These are phyloP conservation scores for Gopherus flavomarginatus DNA, from an alignment of 2,113 vertebrate species.

Conservation along the genomic window DNA sequence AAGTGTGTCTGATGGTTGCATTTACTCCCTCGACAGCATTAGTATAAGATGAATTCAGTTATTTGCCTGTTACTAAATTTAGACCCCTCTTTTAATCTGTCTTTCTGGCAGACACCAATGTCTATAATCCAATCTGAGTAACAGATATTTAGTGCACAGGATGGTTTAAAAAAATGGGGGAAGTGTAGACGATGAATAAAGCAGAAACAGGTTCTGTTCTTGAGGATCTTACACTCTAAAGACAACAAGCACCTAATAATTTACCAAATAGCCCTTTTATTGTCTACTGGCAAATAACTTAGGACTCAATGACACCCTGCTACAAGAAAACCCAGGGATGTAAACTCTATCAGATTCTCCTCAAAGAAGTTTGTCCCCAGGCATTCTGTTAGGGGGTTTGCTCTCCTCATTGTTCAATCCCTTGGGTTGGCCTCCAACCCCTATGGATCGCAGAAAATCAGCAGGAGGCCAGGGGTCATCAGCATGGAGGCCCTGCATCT, in stretches of 20 bases:
- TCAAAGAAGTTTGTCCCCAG: not conserved
- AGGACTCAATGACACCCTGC: not conserved
- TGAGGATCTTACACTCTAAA: not conserved
- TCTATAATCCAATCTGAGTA: not conserved
- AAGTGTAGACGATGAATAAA: not conserved
- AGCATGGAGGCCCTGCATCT: not conserved
- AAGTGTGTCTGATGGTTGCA: not conserved
- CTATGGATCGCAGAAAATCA: not conserved
- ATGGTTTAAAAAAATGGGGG: not conserved
- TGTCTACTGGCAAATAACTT: not conserved
- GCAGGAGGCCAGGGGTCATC: not conserved
- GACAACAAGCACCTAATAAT: not conserved
- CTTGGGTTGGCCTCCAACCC: too few relatives aligned
- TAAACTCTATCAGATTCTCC: too few relatives aligned
- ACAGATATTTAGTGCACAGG: rapidly evolving
- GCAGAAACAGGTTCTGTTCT: not conserved
- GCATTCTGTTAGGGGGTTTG: not conserved
- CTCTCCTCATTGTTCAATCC: not conserved
- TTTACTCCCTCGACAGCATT: not conserved
- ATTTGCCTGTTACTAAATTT: not conserved
- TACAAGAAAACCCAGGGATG: not conserved
- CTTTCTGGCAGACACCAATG: rapidly evolving
- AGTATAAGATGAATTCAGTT: rapidly evolving
- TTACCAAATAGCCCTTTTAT: not conserved
- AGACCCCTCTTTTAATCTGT: not conserved